phyloP scores from a whole-genome alignment of 2,888 invertebrate species.

The Sphaerophoria taeniata region DNA sequence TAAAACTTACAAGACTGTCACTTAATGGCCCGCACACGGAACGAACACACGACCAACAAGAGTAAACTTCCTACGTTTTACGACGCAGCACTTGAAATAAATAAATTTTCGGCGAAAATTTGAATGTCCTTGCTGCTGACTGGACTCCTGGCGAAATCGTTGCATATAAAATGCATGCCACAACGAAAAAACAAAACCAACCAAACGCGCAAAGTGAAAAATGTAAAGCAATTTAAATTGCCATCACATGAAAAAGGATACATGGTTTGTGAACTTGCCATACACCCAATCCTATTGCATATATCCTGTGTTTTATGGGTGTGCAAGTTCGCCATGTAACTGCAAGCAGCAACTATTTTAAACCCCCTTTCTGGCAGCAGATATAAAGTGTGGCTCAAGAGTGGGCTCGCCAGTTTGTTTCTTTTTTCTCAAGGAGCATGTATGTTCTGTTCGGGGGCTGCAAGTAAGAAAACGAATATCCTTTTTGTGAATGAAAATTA shows the following conservation, averaged over 20 bases:
- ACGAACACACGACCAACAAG: background rate
- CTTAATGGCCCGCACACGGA: conserved; percentile 15
- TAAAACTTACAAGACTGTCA: conserved; percentile 36
- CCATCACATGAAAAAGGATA: conserved; percentile 47
- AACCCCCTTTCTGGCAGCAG: conserved; percentile 22
- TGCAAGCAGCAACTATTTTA: conserved; percentile 48
- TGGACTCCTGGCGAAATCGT: conserved; percentile 38
- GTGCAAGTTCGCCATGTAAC: conserved; percentile 35
- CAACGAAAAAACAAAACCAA: background rate
- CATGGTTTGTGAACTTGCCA: conserved; percentile 37
- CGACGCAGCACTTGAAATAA: conserved; percentile 29
- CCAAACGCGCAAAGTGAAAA: conserved; percentile 51
- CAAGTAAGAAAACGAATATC: conserved; percentile 34
- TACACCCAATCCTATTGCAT: background rate
- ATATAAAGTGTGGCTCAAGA: background rate
- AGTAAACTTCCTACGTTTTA: background rate
- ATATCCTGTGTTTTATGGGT: too few relatives aligned
- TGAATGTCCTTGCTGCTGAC: conserved; percentile 11
- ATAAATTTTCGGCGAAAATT: conserved; percentile 55
- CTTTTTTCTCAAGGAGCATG: conserved; percentile 1
- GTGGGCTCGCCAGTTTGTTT: conserved; percentile 19
- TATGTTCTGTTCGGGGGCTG: background rate
- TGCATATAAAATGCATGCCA: conserved; percentile 56
- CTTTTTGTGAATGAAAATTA: background rate
- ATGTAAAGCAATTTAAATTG: conserved; percentile 71